Base-by-base conservation (phyloP, 2,797 vertebrate genomes). In the Manis pentadactyla region DNA sequence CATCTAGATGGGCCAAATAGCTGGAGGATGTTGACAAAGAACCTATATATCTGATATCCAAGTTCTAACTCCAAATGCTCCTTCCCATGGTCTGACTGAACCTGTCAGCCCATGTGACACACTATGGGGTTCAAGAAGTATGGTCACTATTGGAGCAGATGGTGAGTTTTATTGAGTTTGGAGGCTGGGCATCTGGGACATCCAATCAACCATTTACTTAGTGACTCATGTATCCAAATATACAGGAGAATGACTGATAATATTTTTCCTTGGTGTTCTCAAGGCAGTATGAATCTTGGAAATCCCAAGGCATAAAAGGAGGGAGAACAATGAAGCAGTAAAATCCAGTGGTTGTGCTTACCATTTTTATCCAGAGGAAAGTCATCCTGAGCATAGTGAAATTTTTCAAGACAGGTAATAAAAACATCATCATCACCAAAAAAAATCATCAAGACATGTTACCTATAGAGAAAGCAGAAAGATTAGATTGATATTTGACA, bases 351-450 rank as follows among this genome's bases (percentile, higher is more conserved):
- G 4, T 61, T 37, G 19, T 87, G 63, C 64, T 99, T 98, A 99
- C 99, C 99, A 14, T 99, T 99, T 96, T 99, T 99, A 98, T 99
- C 99, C 98, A 99, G 99, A 84, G 99, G 99, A 97, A 99, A 99
- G 98, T 99, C 99, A n/a, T 99, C 99, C 98, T 99, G 99, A 90
- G 99, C 99, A 2, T 99, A 99, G 98, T 99, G 99, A 98, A 99
- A 99, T 97, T 99, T 99, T 98, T 99, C 99, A n/a, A 99, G 99
- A 74, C 99, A 99, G 68, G 99, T 99, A 79, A 99, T 99, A 97
- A 99, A 99, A 92, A 99, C 99, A 15, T 99, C 99, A 3, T 99
- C 99, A 1, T 99, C 99, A 0, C 99, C 99, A n/a, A 94, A 99
- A 99, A 99, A 99, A 99, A 98, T 99, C 99, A 51, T 99, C 99